Base-by-base conservation (phyloP, 2,113 vertebrate species). In the Albula glossodonta region DNA sequence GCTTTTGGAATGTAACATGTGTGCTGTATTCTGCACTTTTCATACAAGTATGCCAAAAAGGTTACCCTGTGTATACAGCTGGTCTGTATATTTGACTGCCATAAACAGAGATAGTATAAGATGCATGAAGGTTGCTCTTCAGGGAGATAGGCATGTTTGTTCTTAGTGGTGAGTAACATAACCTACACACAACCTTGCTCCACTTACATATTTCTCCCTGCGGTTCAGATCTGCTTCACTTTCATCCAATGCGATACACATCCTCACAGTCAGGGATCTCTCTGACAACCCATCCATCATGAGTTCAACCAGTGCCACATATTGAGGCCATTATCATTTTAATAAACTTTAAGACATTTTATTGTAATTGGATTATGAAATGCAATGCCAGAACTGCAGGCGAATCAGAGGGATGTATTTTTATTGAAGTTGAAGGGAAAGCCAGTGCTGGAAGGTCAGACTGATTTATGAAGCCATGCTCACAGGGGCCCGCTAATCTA, bases 311-410 rank as follows among this genome's bases (percentile, higher is more conserved):
- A 31, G 22, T 74, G 70, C 70, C 70, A 74, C 8, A 74, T 74
- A 74, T 19, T 31, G 12, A 56, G 12, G 70, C 70, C 70, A 74
- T 74, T 74, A 74, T 74, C 70, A n/a, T 74, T 74, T 74, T 74
- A 74, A 74, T 74, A 74, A 74, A 74, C 70, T 74, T 74, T 74
- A 25, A 74, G 70, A n/a, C 70, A 74, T 74, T 74, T 74, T 31
- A 74, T 31, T 22, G 22, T 74, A 74, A 74, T 74, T 74, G 70
- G 70, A 74, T 74, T 74, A 74, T 74, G 31, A 74, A 74, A 31
- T 74, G 8, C 70, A 74, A 74, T 74, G 22, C 9, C n/a, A 9
- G 5, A 9, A 74, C 70, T 74, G 70, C 70, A 25, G n/a, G 70
- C 70, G 22, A 31, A 74, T 74, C 70, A 74, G 70, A 74, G 70